phyloP scores from a whole-genome alignment of 1,140 invertebrate genomes.

The Caenorhabditis tropicalis region DNA sequence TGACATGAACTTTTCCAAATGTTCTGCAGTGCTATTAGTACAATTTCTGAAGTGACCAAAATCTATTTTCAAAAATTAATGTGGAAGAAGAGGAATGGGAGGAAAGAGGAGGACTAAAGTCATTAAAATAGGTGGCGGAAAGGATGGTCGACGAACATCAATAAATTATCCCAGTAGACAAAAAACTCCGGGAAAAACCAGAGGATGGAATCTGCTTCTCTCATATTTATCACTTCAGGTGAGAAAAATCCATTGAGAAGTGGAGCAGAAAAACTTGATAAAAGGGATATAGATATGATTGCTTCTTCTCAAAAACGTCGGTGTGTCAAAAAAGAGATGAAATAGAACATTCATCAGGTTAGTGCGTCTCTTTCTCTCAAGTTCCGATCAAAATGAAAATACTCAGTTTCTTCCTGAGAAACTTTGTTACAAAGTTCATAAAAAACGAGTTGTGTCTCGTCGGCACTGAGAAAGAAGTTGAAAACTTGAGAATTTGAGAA shows the following conservation, averaged over 20 bases:
- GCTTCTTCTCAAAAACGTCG: neutral
- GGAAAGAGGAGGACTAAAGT: neutral
- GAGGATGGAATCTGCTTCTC: neutral
- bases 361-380: neutral
- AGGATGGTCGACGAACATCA: conserved; percentile 24
- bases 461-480: neutral
- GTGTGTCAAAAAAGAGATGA: neutral
- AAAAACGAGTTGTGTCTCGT: neutral
- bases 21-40: neutral
- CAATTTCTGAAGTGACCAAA: neutral
- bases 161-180: conserved; percentile 10
- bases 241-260: neutral
- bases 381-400: neutral
- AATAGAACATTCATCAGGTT: neutral
- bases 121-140: conserved; percentile 8
- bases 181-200: neutral
- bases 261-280: conserved; percentile 22
- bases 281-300: conserved; percentile 5
- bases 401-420: neutral
- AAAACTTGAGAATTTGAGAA: no score
- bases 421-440: conserved; percentile 36
- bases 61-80: neutral
- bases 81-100: neutral
- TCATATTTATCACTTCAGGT: neutral
- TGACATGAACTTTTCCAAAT: neutral